These are phyloP conservation scores for Aromia moschata DNA, from an alignment of 2,888 invertebrate genomes.

Conservation along the genomic window DNA sequence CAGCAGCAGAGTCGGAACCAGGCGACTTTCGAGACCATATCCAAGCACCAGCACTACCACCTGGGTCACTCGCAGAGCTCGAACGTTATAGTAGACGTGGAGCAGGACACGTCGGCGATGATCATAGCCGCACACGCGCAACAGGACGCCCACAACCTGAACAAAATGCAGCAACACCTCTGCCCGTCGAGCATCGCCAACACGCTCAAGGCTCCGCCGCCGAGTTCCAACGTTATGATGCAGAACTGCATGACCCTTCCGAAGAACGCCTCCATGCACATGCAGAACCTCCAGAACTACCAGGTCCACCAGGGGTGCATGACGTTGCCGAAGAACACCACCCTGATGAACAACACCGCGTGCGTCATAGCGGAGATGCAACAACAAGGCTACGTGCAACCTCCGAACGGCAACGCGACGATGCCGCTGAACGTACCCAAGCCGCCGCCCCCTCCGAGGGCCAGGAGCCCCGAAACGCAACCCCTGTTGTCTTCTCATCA, in stretches of 20 bases:
- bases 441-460: conserved; percentile 67
- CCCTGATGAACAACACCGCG: conserved; percentile 64
- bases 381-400: conserved; percentile 69
- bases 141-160: conserved; percentile 64
- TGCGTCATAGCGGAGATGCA: conserved; percentile 68
- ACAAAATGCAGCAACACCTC: conserved; percentile 68
- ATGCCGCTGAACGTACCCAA: conserved; percentile 68
- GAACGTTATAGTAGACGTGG: conserved; percentile 85
- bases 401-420: conserved; percentile 69
- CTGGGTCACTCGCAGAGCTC: conserved; percentile 80
- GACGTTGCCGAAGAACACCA: conserved; percentile 71
- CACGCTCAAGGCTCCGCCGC: conserved; percentile 71
- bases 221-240: conserved; percentile 67
- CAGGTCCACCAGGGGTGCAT: conserved; percentile 58
- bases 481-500: conserved; percentile 64
- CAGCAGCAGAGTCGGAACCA: conserved; percentile 78
- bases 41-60: conserved; percentile 83
- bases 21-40: conserved; percentile 75
- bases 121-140: conserved; percentile 67
- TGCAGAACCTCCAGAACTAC: conserved; percentile 58
- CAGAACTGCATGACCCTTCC: conserved; percentile 64
- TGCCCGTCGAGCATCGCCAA: conserved; percentile 65
- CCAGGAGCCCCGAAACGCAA: conserved; percentile 68
- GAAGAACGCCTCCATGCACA: conserved; percentile 65
- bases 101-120: conserved; percentile 73